Evolutionary conservation across 2,797 vertebrate species (phyloP).

Genomic region (Natrix natrix): DNA sequence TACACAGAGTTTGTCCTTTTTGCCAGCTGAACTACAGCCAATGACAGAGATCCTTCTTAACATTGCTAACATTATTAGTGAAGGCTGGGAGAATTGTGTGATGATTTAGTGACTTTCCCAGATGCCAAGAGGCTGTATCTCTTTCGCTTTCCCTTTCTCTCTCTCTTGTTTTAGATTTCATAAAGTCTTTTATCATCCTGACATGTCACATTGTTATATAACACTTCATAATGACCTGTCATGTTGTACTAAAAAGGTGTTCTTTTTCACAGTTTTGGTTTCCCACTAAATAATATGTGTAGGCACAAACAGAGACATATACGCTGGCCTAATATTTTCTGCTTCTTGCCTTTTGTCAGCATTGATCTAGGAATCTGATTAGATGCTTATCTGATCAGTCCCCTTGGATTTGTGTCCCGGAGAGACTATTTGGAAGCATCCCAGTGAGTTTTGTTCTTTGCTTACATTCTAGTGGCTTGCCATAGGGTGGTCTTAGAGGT

Average conservation of each 20-base stretch:
- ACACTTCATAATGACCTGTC: slow-evolving; percentile 21
- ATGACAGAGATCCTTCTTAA: background rate
- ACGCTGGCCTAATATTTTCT: background rate
- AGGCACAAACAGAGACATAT: background rate
- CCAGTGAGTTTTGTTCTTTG: background rate
- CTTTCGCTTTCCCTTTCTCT: background rate
- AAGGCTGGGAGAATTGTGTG: slow-evolving; percentile 22
- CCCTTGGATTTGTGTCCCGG: background rate
- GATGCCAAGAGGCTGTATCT: slow-evolving; percentile 34
- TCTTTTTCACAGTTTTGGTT: background rate
- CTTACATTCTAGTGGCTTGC: background rate
- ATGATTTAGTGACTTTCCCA: slow-evolving; percentile 48
- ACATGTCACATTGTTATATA: slow-evolving; percentile 23
- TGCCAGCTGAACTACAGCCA: slow-evolving; percentile 12
- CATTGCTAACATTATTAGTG: slow-evolving; percentile 31
- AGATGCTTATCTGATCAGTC: background rate
- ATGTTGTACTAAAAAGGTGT: slow-evolving; percentile 21
- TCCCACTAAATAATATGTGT: background rate
- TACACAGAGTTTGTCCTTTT: slow-evolving; percentile 1
- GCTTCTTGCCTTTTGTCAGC: background rate
- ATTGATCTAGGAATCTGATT: background rate
- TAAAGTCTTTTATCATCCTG: slow-evolving; percentile 34
- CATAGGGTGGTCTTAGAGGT: background rate
- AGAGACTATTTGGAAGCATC: background rate
- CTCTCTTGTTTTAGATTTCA: background rate